Base-by-base conservation (phyloP, 2,797 vertebrate species). In the Hyperoplus lanceolatus region DNA sequence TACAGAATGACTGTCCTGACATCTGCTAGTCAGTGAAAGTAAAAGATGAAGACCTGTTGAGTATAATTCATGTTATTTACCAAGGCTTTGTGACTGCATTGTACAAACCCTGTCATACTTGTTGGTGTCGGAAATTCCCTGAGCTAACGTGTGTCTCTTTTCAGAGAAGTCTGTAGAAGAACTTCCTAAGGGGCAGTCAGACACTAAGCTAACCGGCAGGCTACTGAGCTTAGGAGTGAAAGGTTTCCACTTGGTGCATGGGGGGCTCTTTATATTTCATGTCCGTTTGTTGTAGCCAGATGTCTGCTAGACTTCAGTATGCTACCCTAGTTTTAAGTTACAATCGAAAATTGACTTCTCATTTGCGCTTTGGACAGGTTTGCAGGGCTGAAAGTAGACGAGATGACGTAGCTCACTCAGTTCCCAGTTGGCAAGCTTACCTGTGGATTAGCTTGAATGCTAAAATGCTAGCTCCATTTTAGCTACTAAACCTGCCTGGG, bases 121-220 rank as follows among this genome's bases (percentile, higher is more conserved):
- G 36, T 41, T 39, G 4, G 13, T 53, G 39, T 38, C 39, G 50
- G 65, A 61, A 36, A 39, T 68, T 67, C 39, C 67, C 45, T 6
- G 16, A 49, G 54, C 60, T 48, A 41, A 53, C 6, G 13, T 56
- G 18, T 71, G 63, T 29, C 21, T 73, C 45, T 75, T 61, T 63
- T 57, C n/a, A 43, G 48, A 66, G 39, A 70, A 38, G 4, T 53
- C 15, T 36, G 6, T 13, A 48, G 55, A 53, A 62, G 62, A 65
- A 12, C 6, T 76, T 79, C 55, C 64, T 61, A 14, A 73, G 4
- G 64, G 18, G 29, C 48, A 7, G 38, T 42, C 2, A 46, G 39
- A 15, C 39, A 21, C 38, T 42, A 48, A 7, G 63, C 11, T 16
- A 36, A 42, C 16, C 18, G 49, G 18, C 43, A 42, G 15, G 5